phyloP scores from a whole-genome alignment of 2,113 vertebrate species.

The Acrocephalus kingi region DNA sequence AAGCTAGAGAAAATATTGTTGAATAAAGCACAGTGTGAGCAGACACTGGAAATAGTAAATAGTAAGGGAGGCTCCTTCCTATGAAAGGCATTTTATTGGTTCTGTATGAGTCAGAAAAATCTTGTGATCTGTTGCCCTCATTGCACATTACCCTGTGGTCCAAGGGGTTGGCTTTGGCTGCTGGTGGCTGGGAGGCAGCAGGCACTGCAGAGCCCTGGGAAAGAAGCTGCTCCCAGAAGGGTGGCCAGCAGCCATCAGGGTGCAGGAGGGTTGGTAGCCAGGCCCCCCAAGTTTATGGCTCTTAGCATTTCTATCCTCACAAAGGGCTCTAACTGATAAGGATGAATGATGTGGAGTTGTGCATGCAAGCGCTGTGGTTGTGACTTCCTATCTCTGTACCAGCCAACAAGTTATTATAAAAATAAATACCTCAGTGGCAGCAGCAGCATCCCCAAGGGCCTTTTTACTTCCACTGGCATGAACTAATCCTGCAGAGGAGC shows the following conservation, averaged over 20 bases:
- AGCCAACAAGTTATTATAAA: constrained; percentile 42
- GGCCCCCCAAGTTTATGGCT: not conserved
- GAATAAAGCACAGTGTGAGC: not conserved
- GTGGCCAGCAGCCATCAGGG: not conserved
- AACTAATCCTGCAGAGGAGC: constrained; percentile 46
- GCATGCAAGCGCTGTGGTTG: not conserved
- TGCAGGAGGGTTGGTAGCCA: not conserved
- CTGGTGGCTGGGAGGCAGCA: not conserved
- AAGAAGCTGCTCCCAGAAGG: not conserved
- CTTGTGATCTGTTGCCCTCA: not conserved
- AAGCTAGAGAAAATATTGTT: not conserved
- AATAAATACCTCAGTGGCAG: constrained; percentile 35
- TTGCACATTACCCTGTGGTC: not conserved
- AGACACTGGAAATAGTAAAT: not conserved
- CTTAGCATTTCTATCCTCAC: not conserved
- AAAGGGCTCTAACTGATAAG: not conserved
- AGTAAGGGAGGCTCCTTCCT: not conserved
- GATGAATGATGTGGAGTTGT: not conserved
- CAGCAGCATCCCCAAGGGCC: constrained; percentile 6
- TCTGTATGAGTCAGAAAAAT: not conserved
- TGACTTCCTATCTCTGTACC: not conserved
- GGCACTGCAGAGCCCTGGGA: not conserved
- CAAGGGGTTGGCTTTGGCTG: not conserved
- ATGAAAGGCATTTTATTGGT: not conserved
- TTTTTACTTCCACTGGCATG: constrained; percentile 14